Conservation (phyloP, 2,888 invertebrate genomes). For the Oxycera nigricornis region DNA sequence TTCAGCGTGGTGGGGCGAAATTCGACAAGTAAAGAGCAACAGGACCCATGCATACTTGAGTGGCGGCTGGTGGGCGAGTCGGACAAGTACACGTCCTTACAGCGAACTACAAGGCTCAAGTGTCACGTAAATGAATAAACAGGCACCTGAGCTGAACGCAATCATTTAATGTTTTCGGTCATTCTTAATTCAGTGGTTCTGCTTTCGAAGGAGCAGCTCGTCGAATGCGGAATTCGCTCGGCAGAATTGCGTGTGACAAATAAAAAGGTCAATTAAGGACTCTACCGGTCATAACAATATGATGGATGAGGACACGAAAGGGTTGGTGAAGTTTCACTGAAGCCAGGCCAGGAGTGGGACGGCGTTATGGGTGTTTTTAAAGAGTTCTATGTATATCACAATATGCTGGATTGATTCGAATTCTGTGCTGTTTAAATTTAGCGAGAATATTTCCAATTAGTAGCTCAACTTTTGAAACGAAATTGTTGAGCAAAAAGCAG, state of each 20-base stretch:
- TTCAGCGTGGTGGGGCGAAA: neutral
- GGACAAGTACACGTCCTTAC: neutral
- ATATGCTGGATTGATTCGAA: constrained; percentile 7
- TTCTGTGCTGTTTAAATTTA: too few species aligned
- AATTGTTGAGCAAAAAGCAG: too few species aligned
- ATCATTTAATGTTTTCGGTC: constrained; percentile 35
- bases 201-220: neutral
- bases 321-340: neutral
- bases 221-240: constrained; percentile 15
- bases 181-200: constrained; percentile 33
- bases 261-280: constrained; percentile 42
- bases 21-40: constrained; percentile 22
- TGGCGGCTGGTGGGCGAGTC: neutral
- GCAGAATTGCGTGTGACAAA: constrained; percentile 42
- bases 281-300: constrained; percentile 14
- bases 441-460: constrained; percentile 1
- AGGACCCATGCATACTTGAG: constrained; percentile 4
- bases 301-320: constrained; percentile 40
- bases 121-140: constrained; percentile 29
- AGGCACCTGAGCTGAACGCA: constrained; percentile 34
- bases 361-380: neutral
- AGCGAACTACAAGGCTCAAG: neutral
- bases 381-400: neutral
- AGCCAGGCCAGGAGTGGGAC: too few species aligned
- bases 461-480: too few species aligned